phyloP scores from a whole-genome alignment of 2,797 vertebrate genomes.

The Ataeniobius toweri region DNA sequence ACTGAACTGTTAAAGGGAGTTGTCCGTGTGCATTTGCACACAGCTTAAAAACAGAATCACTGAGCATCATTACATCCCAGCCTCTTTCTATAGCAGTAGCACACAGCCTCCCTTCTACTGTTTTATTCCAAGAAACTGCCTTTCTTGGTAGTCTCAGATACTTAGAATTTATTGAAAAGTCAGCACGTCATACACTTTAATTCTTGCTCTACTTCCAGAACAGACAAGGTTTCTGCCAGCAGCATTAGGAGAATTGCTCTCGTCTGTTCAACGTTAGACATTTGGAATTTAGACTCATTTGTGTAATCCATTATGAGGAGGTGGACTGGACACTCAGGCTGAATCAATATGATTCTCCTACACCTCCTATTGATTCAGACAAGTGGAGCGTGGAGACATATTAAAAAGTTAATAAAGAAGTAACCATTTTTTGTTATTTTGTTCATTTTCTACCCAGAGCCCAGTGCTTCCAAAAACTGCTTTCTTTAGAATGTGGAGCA shows the following conservation, averaged over 20 bases:
- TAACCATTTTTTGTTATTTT: constrained; percentile 17
- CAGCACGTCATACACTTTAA: constrained; percentile 41
- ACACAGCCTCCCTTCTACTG: constrained; percentile 9
- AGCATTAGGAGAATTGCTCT: constrained; percentile 34
- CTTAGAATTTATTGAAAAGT: constrained; percentile 36
- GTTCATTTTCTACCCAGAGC: constrained; percentile 17
- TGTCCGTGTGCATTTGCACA: neutral
- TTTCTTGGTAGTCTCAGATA: constrained; percentile 34
- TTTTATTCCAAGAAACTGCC: constrained; percentile 22
- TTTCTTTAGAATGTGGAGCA: constrained; percentile 29
- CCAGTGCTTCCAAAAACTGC: constrained; percentile 18
- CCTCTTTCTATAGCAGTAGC: constrained; percentile 10
- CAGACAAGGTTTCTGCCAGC: constrained; percentile 29
- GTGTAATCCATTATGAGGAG: constrained; percentile 67
- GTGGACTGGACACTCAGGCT: constrained; percentile 50
- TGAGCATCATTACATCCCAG: constrained; percentile 30
- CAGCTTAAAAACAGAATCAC: constrained; percentile 15
- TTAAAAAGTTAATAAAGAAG: constrained; percentile 55
- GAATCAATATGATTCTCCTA: constrained; percentile 65
- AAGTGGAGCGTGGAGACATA: constrained; percentile 47
- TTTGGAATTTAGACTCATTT: constrained; percentile 64
- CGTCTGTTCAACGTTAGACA: constrained; percentile 45
- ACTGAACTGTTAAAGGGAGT: neutral
- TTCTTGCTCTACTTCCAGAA: constrained; percentile 28
- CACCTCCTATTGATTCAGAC: constrained; percentile 66